Conservation (phyloP, 2,888 invertebrate genomes). For the Drosophila sordidula region DNA sequence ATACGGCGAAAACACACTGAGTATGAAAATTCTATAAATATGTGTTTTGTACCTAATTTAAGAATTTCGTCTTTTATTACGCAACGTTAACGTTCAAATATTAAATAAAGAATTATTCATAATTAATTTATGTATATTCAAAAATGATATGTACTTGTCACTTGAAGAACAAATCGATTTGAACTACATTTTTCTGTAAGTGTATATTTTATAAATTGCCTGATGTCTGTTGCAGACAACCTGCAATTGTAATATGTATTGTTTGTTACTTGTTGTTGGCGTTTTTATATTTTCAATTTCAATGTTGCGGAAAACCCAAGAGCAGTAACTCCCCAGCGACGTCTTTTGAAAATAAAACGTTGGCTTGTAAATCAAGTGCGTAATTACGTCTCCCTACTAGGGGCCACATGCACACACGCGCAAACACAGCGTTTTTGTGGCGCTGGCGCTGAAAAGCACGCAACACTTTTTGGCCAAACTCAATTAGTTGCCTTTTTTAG, state of each 20-base stretch:
- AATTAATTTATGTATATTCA: no score
- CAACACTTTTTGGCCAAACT: conserved; percentile 59
- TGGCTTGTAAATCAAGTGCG: conserved; percentile 57
- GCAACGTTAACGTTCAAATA: no score
- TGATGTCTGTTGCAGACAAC: conserved; percentile 52
- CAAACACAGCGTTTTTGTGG: conserved; percentile 21
- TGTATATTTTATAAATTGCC: conserved; percentile 43
- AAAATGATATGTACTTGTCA: no score
- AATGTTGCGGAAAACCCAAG: conserved; percentile 33
- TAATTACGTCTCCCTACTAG: conserved; percentile 11
- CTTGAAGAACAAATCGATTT: no score
- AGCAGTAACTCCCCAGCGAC: conserved; percentile 21
- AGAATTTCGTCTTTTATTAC: no score
- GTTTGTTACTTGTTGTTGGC: conserved; percentile 25
- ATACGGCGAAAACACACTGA: no score
- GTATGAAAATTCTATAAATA: no score
- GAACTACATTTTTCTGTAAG: neutral
- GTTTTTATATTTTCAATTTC: conserved; percentile 42
- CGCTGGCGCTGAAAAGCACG: conserved; percentile 42
- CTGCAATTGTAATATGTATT: conserved; percentile 33
- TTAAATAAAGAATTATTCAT: no score
- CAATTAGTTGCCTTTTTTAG: conserved; percentile 62
- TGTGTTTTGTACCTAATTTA: no score
- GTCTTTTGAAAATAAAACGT: conserved; percentile 38
- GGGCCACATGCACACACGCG: neutral